These are phyloP conservation scores for Drosophila mimica DNA, from an alignment of 2,888 invertebrate genomes.

Conservation along the genomic window DNA sequence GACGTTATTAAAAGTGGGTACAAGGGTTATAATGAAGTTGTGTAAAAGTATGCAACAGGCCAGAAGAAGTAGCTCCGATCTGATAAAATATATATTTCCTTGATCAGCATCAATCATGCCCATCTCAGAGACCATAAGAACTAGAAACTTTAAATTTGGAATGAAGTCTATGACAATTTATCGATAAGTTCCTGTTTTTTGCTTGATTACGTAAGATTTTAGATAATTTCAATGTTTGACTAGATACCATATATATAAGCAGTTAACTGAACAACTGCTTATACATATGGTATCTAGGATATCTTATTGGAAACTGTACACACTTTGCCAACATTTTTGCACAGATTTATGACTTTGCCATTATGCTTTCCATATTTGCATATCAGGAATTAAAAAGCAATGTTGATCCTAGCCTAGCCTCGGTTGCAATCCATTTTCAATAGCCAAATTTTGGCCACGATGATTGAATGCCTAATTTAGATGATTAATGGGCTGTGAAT, in stretches of 20 bases:
- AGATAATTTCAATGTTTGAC: not conserved
- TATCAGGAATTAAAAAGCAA: constrained; percentile 7
- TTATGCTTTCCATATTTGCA: constrained; percentile 7
- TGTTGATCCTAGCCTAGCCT: constrained; percentile 13
- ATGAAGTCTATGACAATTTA: not conserved
- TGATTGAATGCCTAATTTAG: constrained; percentile 74
- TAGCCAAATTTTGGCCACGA: constrained; percentile 25
- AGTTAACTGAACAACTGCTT: not conserved
- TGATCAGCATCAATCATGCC: not conserved
- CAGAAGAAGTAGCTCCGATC: not conserved
- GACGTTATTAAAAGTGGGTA: not conserved
- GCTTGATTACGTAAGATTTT: not conserved
- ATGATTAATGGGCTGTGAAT: constrained; percentile 77
- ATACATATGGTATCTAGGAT: not conserved
- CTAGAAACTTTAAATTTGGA: not conserved
- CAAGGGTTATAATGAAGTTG: not conserved
- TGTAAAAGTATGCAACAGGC: not conserved
- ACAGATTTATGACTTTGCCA: not conserved
- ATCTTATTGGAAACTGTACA: not conserved
- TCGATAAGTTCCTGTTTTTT: not conserved
- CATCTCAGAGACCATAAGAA: not conserved
- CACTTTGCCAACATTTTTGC: not conserved
- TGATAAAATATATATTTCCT: not conserved
- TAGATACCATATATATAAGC: too few relatives aligned
- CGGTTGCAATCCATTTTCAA: constrained; percentile 26